Evolutionary conservation across 2,888 invertebrate species (phyloP).

Genomic region (Ectemnius cavifrons): DNA sequence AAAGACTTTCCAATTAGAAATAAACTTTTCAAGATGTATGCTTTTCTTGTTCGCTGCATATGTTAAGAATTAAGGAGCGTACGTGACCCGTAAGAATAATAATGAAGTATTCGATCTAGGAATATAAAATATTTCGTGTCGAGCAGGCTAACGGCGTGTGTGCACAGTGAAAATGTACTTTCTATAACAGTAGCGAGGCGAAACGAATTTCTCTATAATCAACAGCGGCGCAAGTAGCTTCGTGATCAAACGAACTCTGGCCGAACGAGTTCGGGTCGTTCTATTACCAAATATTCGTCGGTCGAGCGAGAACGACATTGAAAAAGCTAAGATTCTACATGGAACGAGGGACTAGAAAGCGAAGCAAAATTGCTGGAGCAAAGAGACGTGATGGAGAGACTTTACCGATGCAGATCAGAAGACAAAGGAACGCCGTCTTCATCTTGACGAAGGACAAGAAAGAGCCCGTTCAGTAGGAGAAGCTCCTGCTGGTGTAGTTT

Average conservation of each 20-base stretch:
- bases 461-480: constrained; percentile 11
- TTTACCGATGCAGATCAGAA: constrained; percentile 61
- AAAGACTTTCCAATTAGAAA: too few relatives aligned
- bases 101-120: too few relatives aligned
- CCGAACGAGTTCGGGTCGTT: neutral
- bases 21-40: too few relatives aligned
- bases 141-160: constrained; percentile 25
- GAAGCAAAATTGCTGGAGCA: neutral
- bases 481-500: constrained; percentile 21
- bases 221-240: constrained; percentile 38
- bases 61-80: too few relatives aligned
- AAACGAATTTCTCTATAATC: constrained; percentile 42
- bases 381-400: too few relatives aligned
- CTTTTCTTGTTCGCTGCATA: too few relatives aligned
- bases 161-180: constrained; percentile 44
- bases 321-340: too few relatives aligned
- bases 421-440: constrained; percentile 69
- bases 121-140: neutral
- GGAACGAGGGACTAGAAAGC: too few relatives aligned
- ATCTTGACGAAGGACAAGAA: constrained; percentile 62
- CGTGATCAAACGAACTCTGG: constrained; percentile 14
- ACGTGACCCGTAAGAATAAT: too few relatives aligned
- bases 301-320: too few relatives aligned
- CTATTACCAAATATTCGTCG: too few relatives aligned
- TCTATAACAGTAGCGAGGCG: constrained; percentile 33